Percentiles rank a stretch among this genome's conserved stretches.
Evolutionary conservation across 2,888 invertebrate genomes (phyloP).

Genomic region (Cataglyphis rosenhaueri): DNA sequence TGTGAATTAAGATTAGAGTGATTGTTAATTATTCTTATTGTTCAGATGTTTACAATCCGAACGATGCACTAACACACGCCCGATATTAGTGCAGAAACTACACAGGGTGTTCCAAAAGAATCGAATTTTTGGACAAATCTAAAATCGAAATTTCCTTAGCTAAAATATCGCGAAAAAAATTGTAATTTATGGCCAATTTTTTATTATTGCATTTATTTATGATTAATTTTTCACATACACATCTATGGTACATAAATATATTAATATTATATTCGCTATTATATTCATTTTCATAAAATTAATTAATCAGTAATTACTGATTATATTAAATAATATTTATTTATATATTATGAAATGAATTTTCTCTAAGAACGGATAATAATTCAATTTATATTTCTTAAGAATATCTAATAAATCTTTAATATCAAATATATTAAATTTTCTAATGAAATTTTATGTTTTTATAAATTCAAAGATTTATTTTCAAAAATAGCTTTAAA

Average conservation of each 20-base stretch:
- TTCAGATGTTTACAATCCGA: not conserved
- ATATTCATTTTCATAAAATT: not conserved
- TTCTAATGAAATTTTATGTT: not conserved
- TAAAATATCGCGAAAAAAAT: not conserved
- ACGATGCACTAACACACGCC: not conserved
- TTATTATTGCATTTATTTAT: not conserved
- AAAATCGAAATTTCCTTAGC: not conserved
- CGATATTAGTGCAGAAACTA: not conserved
- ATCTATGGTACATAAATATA: not conserved
- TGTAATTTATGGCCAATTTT: not conserved
- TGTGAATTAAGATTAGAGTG: conserved; percentile 10
- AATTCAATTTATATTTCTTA: not conserved
- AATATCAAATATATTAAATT: not conserved
- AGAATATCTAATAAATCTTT: not conserved
- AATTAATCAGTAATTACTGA: not conserved
- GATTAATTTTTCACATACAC: no score
- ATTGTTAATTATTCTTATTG: not conserved
- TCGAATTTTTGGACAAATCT: not conserved
- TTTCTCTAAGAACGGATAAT: not conserved
- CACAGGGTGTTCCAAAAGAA: not conserved
- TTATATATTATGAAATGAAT: not conserved
- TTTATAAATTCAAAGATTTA: not conserved
- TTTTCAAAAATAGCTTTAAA: not conserved
- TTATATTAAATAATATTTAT: not conserved
- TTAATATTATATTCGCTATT: not conserved